Percentiles rank a stretch among this genome's conserved stretches.
phyloP scores from a whole-genome alignment of 2,113 vertebrate species.

The Erinaceus europaeus region DNA sequence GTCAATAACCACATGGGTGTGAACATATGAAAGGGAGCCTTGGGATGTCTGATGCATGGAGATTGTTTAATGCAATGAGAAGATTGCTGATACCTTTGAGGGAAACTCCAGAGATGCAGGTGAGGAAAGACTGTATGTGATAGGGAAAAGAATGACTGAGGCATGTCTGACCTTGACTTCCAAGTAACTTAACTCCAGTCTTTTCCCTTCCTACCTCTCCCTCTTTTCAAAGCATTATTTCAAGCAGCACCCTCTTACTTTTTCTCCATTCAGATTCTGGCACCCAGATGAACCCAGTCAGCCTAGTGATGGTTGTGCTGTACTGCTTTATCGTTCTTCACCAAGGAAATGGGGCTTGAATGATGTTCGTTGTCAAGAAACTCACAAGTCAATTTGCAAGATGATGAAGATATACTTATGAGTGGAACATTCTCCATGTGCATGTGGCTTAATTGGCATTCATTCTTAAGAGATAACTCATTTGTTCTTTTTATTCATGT shows the following conservation, averaged over 20 bases:
- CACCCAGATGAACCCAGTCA: neutral
- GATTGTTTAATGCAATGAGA: neutral
- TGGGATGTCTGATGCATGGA: neutral
- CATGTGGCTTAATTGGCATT: neutral
- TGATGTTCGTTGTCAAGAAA: rapidly evolving
- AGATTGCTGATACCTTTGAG: neutral
- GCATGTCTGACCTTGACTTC: neutral
- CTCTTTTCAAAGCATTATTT: neutral
- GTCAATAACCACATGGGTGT: neutral
- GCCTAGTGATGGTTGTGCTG: rapidly evolving
- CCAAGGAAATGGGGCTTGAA: neutral
- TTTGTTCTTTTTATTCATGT: neutral
- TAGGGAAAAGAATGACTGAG: neutral
- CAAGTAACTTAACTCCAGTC: neutral
- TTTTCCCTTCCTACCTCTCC: no score
- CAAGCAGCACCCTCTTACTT: neutral
- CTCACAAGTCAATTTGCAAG: neutral
- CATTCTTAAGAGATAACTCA: neutral
- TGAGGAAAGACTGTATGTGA: neutral
- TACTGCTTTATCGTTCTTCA: rapidly evolving
- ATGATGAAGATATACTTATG: constrained; percentile 38
- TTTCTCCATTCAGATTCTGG: constrained; percentile 57
- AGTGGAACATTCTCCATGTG: neutral
- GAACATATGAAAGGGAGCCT: neutral
- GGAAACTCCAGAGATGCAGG: neutral